Conservation (phyloP, 2,888 invertebrate species). For the Sialis lutaria region DNA sequence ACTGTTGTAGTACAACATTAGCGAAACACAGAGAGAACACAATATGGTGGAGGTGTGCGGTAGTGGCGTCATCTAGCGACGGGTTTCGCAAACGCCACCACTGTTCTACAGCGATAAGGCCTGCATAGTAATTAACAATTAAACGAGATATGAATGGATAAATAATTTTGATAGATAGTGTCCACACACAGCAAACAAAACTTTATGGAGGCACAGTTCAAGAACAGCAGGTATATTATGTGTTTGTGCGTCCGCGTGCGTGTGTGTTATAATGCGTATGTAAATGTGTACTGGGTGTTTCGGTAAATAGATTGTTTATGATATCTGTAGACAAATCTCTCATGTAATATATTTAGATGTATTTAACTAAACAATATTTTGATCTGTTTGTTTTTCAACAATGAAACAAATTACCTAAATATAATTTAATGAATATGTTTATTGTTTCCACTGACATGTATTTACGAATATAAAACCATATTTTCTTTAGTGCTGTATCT, state of each 20-base stretch:
- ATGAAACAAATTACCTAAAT: no score
- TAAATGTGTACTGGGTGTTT: background rate
- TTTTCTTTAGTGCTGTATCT: no score
- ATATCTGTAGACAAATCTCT: no score
- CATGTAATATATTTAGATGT: no score
- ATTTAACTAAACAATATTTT: no score
- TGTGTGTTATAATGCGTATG: background rate
- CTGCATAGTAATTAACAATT: slow-evolving; percentile 7
- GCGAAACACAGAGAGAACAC: background rate
- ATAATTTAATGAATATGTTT: no score
- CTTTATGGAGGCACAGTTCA: background rate
- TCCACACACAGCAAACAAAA: slow-evolving; percentile 1
- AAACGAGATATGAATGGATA: slow-evolving; percentile 7
- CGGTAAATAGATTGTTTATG: no score
- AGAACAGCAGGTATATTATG: no score
- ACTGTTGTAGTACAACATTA: no score
- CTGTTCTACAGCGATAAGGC: slow-evolving; percentile 6
- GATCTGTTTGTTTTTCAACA: no score
- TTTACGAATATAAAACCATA: no score
- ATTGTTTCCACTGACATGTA: no score
- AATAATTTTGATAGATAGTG: slow-evolving; percentile 8
- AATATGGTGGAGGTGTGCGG: background rate
- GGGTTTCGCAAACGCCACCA: background rate
- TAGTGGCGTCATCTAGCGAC: background rate
- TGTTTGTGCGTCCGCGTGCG: background rate